Conservation (phyloP, 2,797 vertebrate genomes). For the Rallus crepitans region DNA sequence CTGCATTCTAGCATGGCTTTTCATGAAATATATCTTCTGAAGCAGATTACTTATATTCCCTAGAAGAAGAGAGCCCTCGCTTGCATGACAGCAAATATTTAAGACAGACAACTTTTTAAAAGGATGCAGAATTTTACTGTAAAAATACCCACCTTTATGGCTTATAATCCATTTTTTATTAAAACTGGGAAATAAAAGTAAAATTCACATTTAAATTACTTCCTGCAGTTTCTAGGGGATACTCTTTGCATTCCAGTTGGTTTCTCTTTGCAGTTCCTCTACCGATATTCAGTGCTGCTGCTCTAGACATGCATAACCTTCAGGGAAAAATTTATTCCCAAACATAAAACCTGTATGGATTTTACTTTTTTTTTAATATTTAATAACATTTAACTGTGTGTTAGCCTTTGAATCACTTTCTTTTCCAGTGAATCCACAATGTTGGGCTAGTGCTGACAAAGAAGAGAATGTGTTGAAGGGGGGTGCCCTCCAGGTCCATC, state of each 20-base stretch:
- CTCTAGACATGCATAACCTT: slow-evolving; percentile 19
- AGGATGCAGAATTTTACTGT: slow-evolving; percentile 29
- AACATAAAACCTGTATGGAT: slow-evolving; percentile 14
- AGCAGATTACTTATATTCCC: not conserved
- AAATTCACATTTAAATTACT: slow-evolving; percentile 47
- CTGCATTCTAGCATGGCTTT: not conserved
- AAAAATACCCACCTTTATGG: slow-evolving; percentile 40
- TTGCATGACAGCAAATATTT: slow-evolving; percentile 49
- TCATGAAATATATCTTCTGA: not conserved
- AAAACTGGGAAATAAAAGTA: slow-evolving; percentile 37
- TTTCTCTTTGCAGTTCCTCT: not conserved
- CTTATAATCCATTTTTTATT: slow-evolving; percentile 68
- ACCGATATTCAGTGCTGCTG: not conserved
- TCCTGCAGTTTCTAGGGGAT: slow-evolving; percentile 49
- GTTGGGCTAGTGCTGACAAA: not conserved
- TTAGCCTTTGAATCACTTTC: not conserved
- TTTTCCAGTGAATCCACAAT: not conserved
- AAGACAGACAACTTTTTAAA: slow-evolving; percentile 37
- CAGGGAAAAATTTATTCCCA: slow-evolving; percentile 12
- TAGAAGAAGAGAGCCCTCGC: not conserved
- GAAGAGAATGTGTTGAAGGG: not conserved
- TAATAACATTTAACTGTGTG: slow-evolving; percentile 28
- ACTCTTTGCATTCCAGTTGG: slow-evolving; percentile 4
- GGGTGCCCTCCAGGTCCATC: not conserved
- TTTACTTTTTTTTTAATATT: slow-evolving; percentile 4